These are phyloP conservation scores for Sebastes trivittatus DNA, from an alignment of 2,797 vertebrate genomes.

Conservation along the genomic window DNA sequence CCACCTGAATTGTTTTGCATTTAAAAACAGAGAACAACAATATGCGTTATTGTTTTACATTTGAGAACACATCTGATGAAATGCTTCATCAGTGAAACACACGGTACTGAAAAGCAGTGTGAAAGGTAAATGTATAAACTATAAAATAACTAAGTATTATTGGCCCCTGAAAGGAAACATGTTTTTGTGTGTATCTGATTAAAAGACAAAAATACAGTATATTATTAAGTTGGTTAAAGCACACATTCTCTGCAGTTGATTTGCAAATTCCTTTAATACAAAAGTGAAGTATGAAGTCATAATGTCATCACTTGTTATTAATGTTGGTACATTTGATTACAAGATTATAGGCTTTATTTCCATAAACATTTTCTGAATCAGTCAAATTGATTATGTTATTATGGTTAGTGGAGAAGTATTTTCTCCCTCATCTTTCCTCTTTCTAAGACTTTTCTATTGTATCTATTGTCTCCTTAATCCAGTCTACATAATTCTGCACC, in stretches of 20 bases:
- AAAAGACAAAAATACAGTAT: not conserved
- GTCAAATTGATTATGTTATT: not conserved
- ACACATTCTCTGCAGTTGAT: not conserved
- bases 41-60: not conserved
- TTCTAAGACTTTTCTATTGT: constrained; percentile 18
- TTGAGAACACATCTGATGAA: not conserved
- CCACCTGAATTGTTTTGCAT: not conserved
- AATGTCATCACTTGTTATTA: not conserved
- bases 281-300: not conserved
- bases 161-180: not conserved
- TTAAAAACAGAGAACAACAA: not conserved
- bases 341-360: not conserved
- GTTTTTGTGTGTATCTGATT: not conserved
- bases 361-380: not conserved
- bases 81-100: not conserved
- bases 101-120: not conserved
- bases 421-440: not conserved
- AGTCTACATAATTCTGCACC: constrained; percentile 88
- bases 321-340: constrained; percentile 29
- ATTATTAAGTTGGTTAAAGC: not conserved
- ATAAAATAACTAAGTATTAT: not conserved
- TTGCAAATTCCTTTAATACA: constrained; percentile 38
- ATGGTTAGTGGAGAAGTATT: not conserved
- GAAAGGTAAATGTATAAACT: not conserved
- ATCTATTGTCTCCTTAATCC: constrained; percentile 87